Conservation (phyloP, 2,797 vertebrate species). For the Enteromius afrohamiltoni region DNA sequence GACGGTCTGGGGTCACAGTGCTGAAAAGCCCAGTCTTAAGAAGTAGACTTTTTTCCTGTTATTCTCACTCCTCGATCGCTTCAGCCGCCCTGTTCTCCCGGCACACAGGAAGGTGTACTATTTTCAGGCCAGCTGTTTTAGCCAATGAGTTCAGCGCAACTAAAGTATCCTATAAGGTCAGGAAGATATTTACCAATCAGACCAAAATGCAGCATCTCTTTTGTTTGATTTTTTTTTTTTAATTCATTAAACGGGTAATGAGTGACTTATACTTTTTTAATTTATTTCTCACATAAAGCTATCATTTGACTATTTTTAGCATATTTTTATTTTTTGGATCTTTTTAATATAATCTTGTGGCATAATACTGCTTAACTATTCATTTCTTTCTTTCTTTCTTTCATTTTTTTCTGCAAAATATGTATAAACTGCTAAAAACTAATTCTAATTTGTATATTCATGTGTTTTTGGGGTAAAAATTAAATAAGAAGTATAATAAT, state of each 20-base stretch:
- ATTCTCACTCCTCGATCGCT: conserved; percentile 26
- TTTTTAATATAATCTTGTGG: background rate
- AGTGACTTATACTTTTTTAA: background rate
- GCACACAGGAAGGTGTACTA: conserved; percentile 11
- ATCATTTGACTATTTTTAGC: background rate
- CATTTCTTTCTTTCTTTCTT: background rate
- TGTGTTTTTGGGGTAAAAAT: too few relatives aligned
- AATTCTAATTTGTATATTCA: too few relatives aligned
- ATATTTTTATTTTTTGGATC: background rate
- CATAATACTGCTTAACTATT: background rate
- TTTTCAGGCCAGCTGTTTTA: background rate
- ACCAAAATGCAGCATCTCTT: background rate
- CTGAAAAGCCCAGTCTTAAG: conserved; percentile 21
- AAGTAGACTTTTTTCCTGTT: conserved; percentile 51
- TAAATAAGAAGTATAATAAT: too few relatives aligned
- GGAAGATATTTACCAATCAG: background rate
- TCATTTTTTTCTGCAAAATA: background rate
- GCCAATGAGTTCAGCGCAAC: background rate
- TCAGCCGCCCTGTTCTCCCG: background rate
- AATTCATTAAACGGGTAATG: background rate
- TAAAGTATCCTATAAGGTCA: background rate
- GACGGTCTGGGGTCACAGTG: background rate
- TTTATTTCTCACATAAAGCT: background rate
- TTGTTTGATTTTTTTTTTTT: background rate
- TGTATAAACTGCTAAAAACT: too few relatives aligned